Base-by-base conservation (phyloP, 30 jellyfish, hydroid and myxozoan species). In the Pelagia noctiluca region DNA sequence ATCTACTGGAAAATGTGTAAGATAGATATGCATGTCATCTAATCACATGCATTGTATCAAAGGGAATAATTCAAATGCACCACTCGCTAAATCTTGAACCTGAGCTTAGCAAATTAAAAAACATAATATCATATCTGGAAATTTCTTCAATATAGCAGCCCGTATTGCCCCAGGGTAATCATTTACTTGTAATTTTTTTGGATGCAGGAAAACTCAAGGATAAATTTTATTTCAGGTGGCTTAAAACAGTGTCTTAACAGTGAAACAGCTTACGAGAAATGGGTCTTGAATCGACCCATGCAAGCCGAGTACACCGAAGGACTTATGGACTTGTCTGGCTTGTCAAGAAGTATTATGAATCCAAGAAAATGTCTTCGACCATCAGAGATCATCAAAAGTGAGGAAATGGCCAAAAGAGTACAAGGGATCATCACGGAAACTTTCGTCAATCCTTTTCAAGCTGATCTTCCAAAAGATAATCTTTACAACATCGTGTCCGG, bases 331-430 rank as follows among this genome's bases (percentile, higher is more conserved):
- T 34, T 13, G 10, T 7, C 77, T 7, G 83, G 50, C 19, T 29
- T 71, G 78, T 30, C 38, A 35, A 71, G 50, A 24, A 71, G n/a
- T 7, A 36, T 26, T 5, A 42, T 16, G 23, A 36, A 71, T 26
- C 79, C 78, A 23, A 35, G 83, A 42, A 71, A 71, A 71, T 71
- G 83, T 23, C n/a, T 47, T 3, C 70, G 83, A 8, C 47, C 66
- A 24, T 5, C 22, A 7, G 83, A 71, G 78, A 71, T 71, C n/a
- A 30, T 24, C 22, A 71, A 71, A 42, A 3, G 21, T 3, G 29
- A 36, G 60, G 54, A 21, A 25, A 63, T 28, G 52, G 83, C 26
- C 18, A 19, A 29, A 11, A 71, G 31, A 3, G 13, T 71, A 8
- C 80, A 3, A 2, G n/a, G 21, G 47, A 26, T 34, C n/a, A 3